Evolutionary conservation across 2,113 vertebrate species (phyloP).

Genomic region (Tricholaema leucomelas): DNA sequence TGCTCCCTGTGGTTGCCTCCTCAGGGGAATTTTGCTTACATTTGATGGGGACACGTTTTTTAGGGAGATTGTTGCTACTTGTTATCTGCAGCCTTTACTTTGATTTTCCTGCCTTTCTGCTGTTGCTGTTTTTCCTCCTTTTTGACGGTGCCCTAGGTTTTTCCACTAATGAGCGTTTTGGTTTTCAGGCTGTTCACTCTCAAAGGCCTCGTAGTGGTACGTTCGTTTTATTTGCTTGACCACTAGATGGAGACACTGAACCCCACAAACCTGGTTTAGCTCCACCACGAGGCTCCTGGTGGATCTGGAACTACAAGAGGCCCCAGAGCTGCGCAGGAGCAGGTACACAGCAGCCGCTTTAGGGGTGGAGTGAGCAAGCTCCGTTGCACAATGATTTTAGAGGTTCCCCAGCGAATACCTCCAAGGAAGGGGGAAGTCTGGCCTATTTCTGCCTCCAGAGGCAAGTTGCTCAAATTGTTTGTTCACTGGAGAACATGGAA

Average conservation of each 20-base stretch:
- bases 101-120: not conserved
- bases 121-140: not conserved
- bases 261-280: not conserved
- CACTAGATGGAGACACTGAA: not conserved
- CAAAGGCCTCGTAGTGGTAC: not conserved
- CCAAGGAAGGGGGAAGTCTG: fast-evolving
- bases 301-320: not conserved
- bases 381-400: not conserved
- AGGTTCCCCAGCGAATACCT: not conserved
- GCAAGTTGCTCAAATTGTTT: not conserved
- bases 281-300: not conserved
- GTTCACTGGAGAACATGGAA: not conserved
- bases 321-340: not conserved
- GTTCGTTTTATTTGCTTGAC: not conserved
- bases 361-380: not conserved
- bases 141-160: not conserved
- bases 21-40: not conserved
- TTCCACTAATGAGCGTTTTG: not conserved
- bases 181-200: not conserved
- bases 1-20: not conserved
- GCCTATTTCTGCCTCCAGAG: not conserved
- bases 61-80: not conserved
- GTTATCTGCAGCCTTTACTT: not conserved
- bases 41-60: not conserved
- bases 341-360: not conserved